phyloP scores from a whole-genome alignment of 2,888 invertebrate species.

The Oegoconia quadripuncta region DNA sequence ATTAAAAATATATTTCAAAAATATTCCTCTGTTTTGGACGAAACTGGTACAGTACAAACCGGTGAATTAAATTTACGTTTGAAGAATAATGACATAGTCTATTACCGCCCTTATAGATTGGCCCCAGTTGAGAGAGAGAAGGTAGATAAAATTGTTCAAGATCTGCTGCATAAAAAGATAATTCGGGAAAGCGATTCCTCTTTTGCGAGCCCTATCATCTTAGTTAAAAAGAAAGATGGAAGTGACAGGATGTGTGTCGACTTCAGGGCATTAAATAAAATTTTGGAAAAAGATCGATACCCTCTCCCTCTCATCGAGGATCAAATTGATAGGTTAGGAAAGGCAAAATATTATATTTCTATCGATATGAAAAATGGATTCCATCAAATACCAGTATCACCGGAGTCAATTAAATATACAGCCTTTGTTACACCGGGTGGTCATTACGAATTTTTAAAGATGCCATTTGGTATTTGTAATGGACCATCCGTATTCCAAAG shows the following conservation, averaged over 20 bases:
- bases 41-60: slow-evolving; percentile 16
- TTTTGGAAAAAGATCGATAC: too few relatives aligned
- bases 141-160: slow-evolving; percentile 17
- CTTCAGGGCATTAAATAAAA: too few relatives aligned
- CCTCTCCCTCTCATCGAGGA: too few relatives aligned
- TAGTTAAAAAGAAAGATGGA: slow-evolving; percentile 23
- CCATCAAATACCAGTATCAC: slow-evolving; percentile 15
- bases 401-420: slow-evolving; percentile 17
- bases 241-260: too few relatives aligned
- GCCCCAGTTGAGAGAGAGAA: slow-evolving; percentile 20
- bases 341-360: slow-evolving; percentile 17
- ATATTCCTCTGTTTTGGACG: too few relatives aligned
- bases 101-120: slow-evolving; percentile 23
- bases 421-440: slow-evolving; percentile 19
- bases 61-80: slow-evolving; percentile 18
- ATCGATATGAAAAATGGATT: slow-evolving; percentile 22
- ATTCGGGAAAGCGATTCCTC: slow-evolving; percentile 20
- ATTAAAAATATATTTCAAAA: too few relatives aligned
- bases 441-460: too few relatives aligned
- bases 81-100: slow-evolving; percentile 14
- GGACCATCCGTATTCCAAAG: too few relatives aligned
- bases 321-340: slow-evolving; percentile 21
- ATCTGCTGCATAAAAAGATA: slow-evolving; percentile 17
- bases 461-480: too few relatives aligned
- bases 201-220: slow-evolving; percentile 22